Evolutionary conservation across 1,140 invertebrate species (phyloP).

Genomic region (Drosophila malerkotliana): DNA sequence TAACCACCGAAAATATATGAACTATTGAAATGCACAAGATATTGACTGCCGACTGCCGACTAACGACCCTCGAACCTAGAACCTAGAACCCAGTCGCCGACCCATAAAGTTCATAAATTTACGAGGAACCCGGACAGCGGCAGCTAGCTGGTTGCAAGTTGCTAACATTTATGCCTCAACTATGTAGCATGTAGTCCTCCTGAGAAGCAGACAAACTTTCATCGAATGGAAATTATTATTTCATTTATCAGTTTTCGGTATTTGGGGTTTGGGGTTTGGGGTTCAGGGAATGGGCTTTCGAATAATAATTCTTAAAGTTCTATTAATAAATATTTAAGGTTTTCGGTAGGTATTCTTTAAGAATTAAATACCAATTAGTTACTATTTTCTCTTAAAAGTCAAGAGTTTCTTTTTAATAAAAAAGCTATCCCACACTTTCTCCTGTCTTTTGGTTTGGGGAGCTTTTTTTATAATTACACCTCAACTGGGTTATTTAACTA

Average conservation of each 20-base stretch:
- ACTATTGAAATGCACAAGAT: slow-evolving; percentile 69
- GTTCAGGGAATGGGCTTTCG: too few species aligned
- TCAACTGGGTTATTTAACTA: slow-evolving; percentile 36
- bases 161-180: not conserved
- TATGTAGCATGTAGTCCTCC: not conserved
- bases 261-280: too few species aligned
- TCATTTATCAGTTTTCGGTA: slow-evolving; percentile 35
- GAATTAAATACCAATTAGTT: too few species aligned
- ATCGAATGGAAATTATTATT: slow-evolving; percentile 53
- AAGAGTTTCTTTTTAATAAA: too few species aligned
- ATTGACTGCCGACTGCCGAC: slow-evolving; percentile 50
- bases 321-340: too few species aligned
- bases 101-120: slow-evolving; percentile 59
- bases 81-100: slow-evolving; percentile 4
- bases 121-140: slow-evolving; percentile 14
- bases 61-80: slow-evolving; percentile 22
- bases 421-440: not conserved
- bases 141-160: slow-evolving; percentile 14
- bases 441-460: not conserved
- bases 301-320: too few species aligned
- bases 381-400: too few species aligned
- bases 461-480: slow-evolving; percentile 31
- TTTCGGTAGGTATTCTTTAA: too few species aligned
- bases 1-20: slow-evolving; percentile 55
- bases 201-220: slow-evolving; percentile 42